phyloP scores from a whole-genome alignment of 1,140 invertebrate species.

The Sinella curviseta region DNA sequence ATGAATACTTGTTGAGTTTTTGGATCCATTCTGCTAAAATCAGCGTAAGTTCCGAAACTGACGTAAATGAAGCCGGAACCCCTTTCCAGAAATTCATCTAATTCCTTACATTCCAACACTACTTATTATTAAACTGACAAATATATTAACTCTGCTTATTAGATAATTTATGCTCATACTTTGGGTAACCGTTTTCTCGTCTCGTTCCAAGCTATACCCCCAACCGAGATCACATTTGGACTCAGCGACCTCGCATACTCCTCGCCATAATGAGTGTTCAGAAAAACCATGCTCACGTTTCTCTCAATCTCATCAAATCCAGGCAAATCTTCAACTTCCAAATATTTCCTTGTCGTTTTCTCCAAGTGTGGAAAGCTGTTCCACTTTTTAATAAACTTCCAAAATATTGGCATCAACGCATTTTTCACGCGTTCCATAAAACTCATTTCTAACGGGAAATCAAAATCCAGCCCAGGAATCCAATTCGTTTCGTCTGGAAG shows the following conservation, averaged over 20 bases:
- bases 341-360: background rate
- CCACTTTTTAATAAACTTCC: background rate
- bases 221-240: slow-evolving; percentile 32
- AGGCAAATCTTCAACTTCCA: background rate
- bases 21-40: background rate
- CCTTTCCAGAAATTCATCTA: slow-evolving; percentile 57
- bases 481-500: slow-evolving; percentile 35
- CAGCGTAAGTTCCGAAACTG: slow-evolving; percentile 55
- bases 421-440: slow-evolving; percentile 30
- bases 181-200: slow-evolving; percentile 22
- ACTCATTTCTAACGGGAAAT: slow-evolving; percentile 10
- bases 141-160: background rate
- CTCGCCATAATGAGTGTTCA: slow-evolving; percentile 41
- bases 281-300: slow-evolving; percentile 29
- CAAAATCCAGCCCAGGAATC: slow-evolving; percentile 31
- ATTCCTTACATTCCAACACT: slow-evolving; percentile 52
- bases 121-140: too few relatives aligned
- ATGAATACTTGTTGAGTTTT: background rate
- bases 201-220: slow-evolving; percentile 10
- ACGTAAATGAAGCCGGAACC: slow-evolving; percentile 60
- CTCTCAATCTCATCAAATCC: slow-evolving; percentile 8
- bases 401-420: slow-evolving; percentile 18
- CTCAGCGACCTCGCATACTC: slow-evolving; percentile 42
- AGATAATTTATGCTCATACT: background rate
- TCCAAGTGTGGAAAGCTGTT: slow-evolving; percentile 19